Evolutionary conservation across 2,888 invertebrate genomes (phyloP), one percentile per base, ranked within the genome.

Genomic region (Nymphalis polychloros): DNA sequence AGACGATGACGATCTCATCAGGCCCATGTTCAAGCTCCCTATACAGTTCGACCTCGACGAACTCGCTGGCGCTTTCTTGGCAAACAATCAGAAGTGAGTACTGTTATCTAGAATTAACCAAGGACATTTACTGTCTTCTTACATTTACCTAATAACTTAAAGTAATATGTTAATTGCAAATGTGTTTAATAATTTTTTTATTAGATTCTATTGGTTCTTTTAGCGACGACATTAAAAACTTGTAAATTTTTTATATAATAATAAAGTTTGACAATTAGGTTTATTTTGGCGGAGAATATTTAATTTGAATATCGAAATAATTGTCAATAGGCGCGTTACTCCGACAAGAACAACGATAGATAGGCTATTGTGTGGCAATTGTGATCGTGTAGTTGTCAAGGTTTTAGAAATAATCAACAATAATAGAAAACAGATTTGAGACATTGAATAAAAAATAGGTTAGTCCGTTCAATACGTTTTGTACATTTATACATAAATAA

Each of bases 31-130:
- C 82, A 96, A 96, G 84, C 89, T 97, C 83, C 97, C 97, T 69
- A 93, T 97, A 68, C 96, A 96, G 85, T 94, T 97, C 81, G 96
- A 97, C 88, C 94, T 97, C 71, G 97, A 97, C 79, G 97, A 97
- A 73, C 93, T 97, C 70, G 96, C 97, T 41, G 96, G 96, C 53
- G 96, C 95, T 46, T 93, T 95, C 84, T 90, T 95, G 78, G 95
- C 95, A 73, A 95, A 95, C 84, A 57, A 57, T 20, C 95, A 95
- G 81, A 94, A 95, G 94, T 95, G 84, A 86, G 87, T 81, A 49
- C 16, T 55, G 8, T 55, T 31, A 55, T 55, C 17, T 53, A 17
- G 8, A 55, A 55, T 31, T 8, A 55, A 31, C 17, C 53, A 55
- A 55, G 53, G 31, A 55, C 53, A 10, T 16, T 53, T 55, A 55